phyloP scores from a whole-genome alignment of 2,113 vertebrate species.

The Rhinolophus ferrumequinum region DNA sequence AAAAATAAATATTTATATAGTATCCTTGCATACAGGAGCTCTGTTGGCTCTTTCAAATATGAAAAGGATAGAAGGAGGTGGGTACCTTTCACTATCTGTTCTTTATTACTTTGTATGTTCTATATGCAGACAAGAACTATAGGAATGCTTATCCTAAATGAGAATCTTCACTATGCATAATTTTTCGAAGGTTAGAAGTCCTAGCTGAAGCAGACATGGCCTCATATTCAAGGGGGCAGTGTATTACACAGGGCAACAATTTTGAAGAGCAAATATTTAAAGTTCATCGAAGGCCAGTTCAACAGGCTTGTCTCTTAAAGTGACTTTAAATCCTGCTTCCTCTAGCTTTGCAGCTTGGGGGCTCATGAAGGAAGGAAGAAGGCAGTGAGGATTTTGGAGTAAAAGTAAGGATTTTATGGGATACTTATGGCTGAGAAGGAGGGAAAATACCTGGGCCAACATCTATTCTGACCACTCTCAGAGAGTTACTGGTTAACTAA shows the following conservation, averaged over 20 bases:
- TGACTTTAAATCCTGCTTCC: not conserved
- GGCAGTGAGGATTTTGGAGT: not conserved
- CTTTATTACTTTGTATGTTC: not conserved
- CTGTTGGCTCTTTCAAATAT: not conserved
- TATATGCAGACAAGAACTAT: not conserved
- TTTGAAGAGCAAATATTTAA: not conserved
- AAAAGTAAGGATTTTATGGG: not conserved
- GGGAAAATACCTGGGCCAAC: not conserved
- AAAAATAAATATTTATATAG: constrained; percentile 34
- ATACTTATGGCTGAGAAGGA: not conserved
- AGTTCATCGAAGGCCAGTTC: not conserved
- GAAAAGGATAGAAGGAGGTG: not conserved
- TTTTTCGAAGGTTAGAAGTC: not conserved
- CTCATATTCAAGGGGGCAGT: not conserved
- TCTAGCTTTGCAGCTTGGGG: not conserved
- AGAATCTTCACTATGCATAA: not conserved
- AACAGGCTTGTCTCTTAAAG: not conserved
- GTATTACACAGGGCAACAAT: not conserved
- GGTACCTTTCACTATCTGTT: not conserved
- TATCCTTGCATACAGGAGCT: not conserved
- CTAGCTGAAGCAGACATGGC: not conserved
- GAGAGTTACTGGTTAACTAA: not conserved
- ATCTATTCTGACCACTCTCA: not conserved
- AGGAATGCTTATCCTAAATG: not conserved
- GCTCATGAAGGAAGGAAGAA: not conserved